phyloP scores from a whole-genome alignment of 2,113 vertebrate species.

The Tylochromis polylepis region DNA sequence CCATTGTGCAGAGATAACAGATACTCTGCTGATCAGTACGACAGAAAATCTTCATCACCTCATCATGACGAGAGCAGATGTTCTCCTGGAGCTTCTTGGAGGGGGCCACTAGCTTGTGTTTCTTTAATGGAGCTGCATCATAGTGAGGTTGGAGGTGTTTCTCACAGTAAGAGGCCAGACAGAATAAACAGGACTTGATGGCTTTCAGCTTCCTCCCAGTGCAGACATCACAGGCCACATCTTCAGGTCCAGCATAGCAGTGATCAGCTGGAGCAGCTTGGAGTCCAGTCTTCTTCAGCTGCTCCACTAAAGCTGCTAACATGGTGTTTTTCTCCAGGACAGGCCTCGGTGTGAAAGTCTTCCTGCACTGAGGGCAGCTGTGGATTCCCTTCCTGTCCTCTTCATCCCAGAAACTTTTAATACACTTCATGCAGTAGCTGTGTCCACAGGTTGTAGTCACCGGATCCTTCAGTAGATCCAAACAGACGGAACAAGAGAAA shows the following conservation, averaged over 20 bases:
- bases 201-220: neutral
- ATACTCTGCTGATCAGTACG: no score
- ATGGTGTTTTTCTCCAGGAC: neutral
- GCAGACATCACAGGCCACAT: accelerated
- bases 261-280: neutral
- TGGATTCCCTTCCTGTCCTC: no score
- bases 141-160: no score
- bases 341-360: neutral
- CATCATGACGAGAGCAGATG: neutral
- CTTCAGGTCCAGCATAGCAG: neutral
- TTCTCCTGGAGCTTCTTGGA: neutral
- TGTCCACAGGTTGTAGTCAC: no score
- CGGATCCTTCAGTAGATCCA: no score
- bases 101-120: neutral
- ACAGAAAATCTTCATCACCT: no score
- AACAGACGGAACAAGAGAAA: no score
- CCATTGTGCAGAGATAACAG: no score
- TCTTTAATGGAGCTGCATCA: neutral
- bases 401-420: no score
- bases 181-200: neutral
- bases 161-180: accelerated
- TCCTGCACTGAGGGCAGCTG: no score
- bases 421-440: no score
- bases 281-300: neutral
- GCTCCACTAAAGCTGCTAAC: no score